Base-by-base conservation (phyloP, 2,888 invertebrate genomes). In the Dolichomitus sp. region DNA sequence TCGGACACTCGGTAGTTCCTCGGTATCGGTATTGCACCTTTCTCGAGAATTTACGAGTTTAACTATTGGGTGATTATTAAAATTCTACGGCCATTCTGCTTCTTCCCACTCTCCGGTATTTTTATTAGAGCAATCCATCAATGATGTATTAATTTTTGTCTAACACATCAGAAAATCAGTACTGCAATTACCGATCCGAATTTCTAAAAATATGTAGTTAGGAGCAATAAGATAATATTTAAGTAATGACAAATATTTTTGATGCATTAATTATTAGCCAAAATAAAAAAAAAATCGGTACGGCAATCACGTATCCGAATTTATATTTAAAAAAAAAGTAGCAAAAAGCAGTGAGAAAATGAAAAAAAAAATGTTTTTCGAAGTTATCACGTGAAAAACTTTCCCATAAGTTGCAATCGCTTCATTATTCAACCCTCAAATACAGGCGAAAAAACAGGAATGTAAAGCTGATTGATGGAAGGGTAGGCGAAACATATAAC, bases 41-140 rank as follows among this genome's bases (percentile, higher is more conserved):
- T 19, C 52, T 40, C 48, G 66, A 69, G 86, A 87, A 90, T 91
- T 90, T 90, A 90, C 86, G 87, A 77, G 83, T 68, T 73, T 33
- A 61, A 86, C 85, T 85, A 88, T 89, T 87, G 84, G 85, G 84
- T 88, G 87, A 88, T 90, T 91, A 90, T 87, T 89, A 87, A 90
- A 88, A 78, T 72, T 74, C 40, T 52, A 42, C 77, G 19, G 42
- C 27, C 63, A 48, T 59, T 72, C 37, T 42, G 14, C 19, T 59
- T 59, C 54, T 40, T 17, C 37, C 40, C 59, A 37, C 61, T 52
- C 37, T 70, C 19, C 4, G 37, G 30, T 9, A 12, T 59, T 23
- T 30, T 59, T 48, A 59, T 59, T 33, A n/a, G 0, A 33, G 23
- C 61, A 33, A 69, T 73, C 45, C 50, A 30, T 66, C 30, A 52